Conservation (phyloP, 2,888 invertebrate genomes). For the Drosophila borealis region DNA sequence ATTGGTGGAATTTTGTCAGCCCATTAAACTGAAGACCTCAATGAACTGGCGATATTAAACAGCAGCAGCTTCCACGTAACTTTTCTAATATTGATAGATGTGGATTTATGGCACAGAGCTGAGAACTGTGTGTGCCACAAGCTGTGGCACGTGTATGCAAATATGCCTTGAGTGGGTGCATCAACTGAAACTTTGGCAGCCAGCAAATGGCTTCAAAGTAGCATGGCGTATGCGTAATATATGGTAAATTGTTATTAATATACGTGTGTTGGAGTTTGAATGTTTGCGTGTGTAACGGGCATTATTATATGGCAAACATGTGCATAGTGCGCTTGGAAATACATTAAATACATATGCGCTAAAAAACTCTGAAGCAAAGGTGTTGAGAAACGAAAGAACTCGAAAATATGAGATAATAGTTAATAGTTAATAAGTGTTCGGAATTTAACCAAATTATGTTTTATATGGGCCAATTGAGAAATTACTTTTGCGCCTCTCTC, state of each 20-base stretch:
- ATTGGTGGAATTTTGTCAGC: constrained; percentile 18
- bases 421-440: too few species aligned
- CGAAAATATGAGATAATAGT: not conserved
- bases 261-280: constrained; percentile 13
- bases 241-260: constrained; percentile 53
- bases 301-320: constrained; percentile 5
- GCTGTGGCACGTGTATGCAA: constrained; percentile 54
- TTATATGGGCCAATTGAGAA: not conserved
- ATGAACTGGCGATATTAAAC: constrained; percentile 8
- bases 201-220: constrained; percentile 50
- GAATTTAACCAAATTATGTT: not conserved
- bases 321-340: not conserved
- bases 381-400: too few species aligned
- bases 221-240: constrained; percentile 66
- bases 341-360: not conserved
- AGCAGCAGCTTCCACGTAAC: constrained; percentile 3
- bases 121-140: constrained; percentile 4
- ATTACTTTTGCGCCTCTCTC: not conserved
- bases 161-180: constrained; percentile 24
- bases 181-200: constrained; percentile 23
- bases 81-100: constrained; percentile 32
- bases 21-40: not conserved
- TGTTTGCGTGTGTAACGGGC: constrained; percentile 6
- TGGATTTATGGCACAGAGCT: constrained; percentile 9
- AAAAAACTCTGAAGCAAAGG: not conserved